Percentiles rank a stretch among this genome's conserved stretches.
These are phyloP conservation scores for Anguilla rostrata DNA, from an alignment of 2,113 vertebrate genomes.

Conservation along the genomic window DNA sequence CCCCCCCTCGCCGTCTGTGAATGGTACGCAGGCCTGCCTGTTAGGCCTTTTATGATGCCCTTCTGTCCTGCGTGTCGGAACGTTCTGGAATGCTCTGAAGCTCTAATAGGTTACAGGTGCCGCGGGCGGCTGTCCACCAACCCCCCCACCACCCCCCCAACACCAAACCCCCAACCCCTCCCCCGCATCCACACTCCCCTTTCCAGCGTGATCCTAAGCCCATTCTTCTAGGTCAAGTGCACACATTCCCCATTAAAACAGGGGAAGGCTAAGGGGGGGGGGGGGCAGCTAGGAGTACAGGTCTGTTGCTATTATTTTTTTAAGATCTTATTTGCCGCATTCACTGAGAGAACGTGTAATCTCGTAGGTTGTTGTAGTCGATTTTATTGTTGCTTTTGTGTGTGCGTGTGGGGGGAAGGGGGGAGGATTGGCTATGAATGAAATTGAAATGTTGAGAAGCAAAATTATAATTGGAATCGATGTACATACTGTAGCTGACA, in stretches of 20 bases:
- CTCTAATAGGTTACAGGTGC: conserved; percentile 78
- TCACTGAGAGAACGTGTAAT: background rate
- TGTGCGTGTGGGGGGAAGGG: too few species aligned
- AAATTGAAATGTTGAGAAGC: too few species aligned
- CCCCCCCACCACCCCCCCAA: background rate
- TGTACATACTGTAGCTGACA: too few species aligned
- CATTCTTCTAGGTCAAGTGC: background rate
- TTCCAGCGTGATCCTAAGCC: background rate
- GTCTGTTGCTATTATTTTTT: background rate
- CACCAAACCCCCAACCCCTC: too few species aligned
- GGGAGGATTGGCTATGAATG: too few species aligned
- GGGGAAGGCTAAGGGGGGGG: background rate
- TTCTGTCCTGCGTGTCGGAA: conserved; percentile 67
- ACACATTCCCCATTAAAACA: background rate
- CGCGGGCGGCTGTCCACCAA: conserved; percentile 42
- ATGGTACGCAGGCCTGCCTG: background rate
- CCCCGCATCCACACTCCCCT: background rate
- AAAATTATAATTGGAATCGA: too few species aligned
- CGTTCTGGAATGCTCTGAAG: conserved; percentile 75
- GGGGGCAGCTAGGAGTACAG: background rate
- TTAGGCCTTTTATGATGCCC: conserved; percentile 72
- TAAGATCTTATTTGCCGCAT: background rate
- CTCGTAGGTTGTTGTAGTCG: background rate
- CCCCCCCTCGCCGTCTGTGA: conserved; percentile 40
- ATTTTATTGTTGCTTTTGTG: background rate